Base-by-base conservation (phyloP, 2,797 vertebrate species). In the Micromesistius poutassou region DNA sequence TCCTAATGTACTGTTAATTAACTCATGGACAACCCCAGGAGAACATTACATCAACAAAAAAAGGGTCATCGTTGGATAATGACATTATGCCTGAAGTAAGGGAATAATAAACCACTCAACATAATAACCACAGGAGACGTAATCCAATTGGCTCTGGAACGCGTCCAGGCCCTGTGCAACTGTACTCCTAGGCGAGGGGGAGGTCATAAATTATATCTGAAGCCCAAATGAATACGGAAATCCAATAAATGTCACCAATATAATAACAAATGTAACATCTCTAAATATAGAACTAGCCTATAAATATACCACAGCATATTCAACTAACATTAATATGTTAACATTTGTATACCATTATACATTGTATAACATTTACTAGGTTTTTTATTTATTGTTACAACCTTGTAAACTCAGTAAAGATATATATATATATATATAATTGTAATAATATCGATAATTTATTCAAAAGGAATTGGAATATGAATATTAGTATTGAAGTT, bases 91-190 rank as follows among this genome's bases (percentile, higher is more conserved):
- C 90, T 90, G 82, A 86, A 89, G 88, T 89, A 80, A 82, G 81
- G 86, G 87, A 88, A 93, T 89, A 92, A 92, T 92, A 91, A 90
- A 92, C 90, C 83, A 85, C 89, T 90, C 88, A 84, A 80, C 84
- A 68, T 68, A 68, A 79, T 85, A 92, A 91, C 88, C 85, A 77
- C 86, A 88, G 87, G 79, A 86, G 81, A 86, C 79, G 46, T 92
- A 91, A 94, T 93, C 91, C 87, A 92, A 93, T 93, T 91, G 91
- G 87, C 73, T 83, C 84, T 91, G 91, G 91, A 91, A 86, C 77
- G n/a, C 50, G 85, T 85, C 92, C 91, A 89, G 83, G 80, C 79
- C 77, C 74, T 84, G 77, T 79, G 74, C 74, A 78, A 85, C 55
- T 62, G 55, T 8, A 79, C 80, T 80, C 81, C 88, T 33, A 30